A percentile compares a stretch with the other conserved stretches of the same genome.
Evolutionary conservation across 2,113 vertebrate species (phyloP).

Genomic region (Chroicocephalus ridibundus): DNA sequence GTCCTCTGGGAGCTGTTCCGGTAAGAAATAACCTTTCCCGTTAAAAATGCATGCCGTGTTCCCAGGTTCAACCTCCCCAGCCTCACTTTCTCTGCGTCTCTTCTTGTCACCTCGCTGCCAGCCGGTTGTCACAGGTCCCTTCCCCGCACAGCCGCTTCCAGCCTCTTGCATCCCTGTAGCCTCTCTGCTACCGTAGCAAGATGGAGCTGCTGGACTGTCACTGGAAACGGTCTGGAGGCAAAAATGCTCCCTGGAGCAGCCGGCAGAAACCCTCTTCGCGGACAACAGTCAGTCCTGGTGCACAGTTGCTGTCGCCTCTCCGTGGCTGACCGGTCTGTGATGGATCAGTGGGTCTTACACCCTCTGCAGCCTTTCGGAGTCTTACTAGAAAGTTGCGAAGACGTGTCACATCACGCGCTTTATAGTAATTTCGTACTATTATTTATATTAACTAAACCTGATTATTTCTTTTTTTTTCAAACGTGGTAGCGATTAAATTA

Average conservation of each 20-base stretch:
- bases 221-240: not conserved
- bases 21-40: not conserved
- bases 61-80: not conserved
- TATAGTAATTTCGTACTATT: not conserved
- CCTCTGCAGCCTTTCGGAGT: not conserved
- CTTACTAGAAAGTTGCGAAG: fast-evolving
- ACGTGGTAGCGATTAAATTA: not conserved
- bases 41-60: not conserved
- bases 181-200: not conserved
- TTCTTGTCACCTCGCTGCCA: not conserved
- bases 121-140: too few relatives aligned
- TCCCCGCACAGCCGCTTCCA: not conserved
- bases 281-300: not conserved
- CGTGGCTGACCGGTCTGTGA: not conserved
- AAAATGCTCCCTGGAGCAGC: not conserved
- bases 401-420: not conserved
- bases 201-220: not conserved
- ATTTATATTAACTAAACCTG: not conserved
- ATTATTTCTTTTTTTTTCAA: not conserved
- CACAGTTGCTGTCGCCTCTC: not conserved
- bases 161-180: not conserved
- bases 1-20: not conserved
- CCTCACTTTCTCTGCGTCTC: not conserved
- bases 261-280: not conserved
- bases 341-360: not conserved